Evolutionary conservation across 2,797 vertebrate species (phyloP), one percentile per base, ranked within the genome.

Genomic region (Naso thynnoides): DNA sequence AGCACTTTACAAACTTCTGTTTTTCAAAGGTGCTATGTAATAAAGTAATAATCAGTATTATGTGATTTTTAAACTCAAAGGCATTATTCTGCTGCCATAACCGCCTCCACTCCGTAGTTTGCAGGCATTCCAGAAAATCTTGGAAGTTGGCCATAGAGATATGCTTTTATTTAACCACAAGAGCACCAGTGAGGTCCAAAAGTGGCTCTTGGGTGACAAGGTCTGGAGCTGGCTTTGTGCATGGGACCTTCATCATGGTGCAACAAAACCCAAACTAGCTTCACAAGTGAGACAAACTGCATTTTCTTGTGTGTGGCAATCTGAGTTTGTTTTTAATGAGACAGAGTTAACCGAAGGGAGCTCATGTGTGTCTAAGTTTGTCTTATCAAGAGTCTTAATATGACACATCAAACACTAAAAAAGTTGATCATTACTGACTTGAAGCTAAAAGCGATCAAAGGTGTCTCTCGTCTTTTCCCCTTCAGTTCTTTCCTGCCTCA

Each of bases 371-470:
- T 59, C 71, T 31, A 10, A 41, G 23, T 16, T 18, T 2, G 47
- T 72, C 62, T 63, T 21, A 45, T 56, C 74, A 44, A 2, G 23
- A 70, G 18, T 55, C 52, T 47, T 39, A 57, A 59, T 45, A 31
- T 23, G 38, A 75, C 26, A 50, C 41, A 61, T 77, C 65, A 79
- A 76, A 76, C 61, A 49, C 26, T 10, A 29, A 26, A 52, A 24
- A 61, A 48, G 13, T 67, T 52, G 9, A 64, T 50, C 68, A 45
- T 56, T 24, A 68, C 50, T 8, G 61, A 81, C 54, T 72, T 41
- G 64, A 58, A 72, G 49, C 62, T 57, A 8, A 68, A 63, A 52
- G 49, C 3, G 45, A 84, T 84, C 78, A 79, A 73, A 81, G 75
- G 23, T 26, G 23, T 39, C 65, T 67, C 52, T 66, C 4, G 52